A percentile compares a stretch with the other conserved stretches of the same genome.
phyloP scores from a whole-genome alignment of 2,888 invertebrate genomes.

The Latrodectus hesperus region DNA sequence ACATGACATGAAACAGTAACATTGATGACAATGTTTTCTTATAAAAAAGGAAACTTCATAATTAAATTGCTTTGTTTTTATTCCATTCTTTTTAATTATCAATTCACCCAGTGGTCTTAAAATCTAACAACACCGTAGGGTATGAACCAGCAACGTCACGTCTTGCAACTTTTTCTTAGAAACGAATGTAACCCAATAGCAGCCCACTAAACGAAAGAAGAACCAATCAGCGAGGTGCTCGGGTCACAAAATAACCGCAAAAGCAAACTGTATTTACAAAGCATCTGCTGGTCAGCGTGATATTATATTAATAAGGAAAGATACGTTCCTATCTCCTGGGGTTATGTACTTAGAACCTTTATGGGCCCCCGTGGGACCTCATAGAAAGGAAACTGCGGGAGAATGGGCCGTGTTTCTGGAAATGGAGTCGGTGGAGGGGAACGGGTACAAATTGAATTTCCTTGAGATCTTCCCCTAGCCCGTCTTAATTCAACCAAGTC shows the following conservation, averaged over 20 bases:
- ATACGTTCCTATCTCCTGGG: constrained; percentile 36
- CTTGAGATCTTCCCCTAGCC: constrained; percentile 13
- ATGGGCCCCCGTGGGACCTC: constrained; percentile 32
- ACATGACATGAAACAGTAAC: too few relatives aligned
- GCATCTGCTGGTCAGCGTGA: constrained; percentile 60
- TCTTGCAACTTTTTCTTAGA: not conserved
- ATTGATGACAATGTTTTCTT: too few relatives aligned
- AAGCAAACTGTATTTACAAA: constrained; percentile 46
- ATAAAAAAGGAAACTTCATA: too few relatives aligned
- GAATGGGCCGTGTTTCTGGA: constrained; percentile 19
- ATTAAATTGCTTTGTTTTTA: too few relatives aligned
- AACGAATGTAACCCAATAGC: constrained; percentile 42
- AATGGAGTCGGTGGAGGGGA: constrained; percentile 3
- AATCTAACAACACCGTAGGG: too few relatives aligned
- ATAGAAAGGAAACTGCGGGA: constrained; percentile 18
- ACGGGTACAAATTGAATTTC: constrained; percentile 44
- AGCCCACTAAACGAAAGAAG: constrained; percentile 36
- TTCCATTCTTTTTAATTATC: too few relatives aligned
- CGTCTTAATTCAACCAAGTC: constrained; percentile 47
- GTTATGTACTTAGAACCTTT: constrained; percentile 58
- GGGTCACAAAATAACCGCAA: constrained; percentile 55
- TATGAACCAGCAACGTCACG: not conserved
- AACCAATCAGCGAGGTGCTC: constrained; percentile 58
- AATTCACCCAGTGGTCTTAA: too few relatives aligned
- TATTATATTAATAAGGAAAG: constrained; percentile 63